Conservation (phyloP, 1,140 invertebrate genomes). For the Pogonomyrmex californicus region DNA sequence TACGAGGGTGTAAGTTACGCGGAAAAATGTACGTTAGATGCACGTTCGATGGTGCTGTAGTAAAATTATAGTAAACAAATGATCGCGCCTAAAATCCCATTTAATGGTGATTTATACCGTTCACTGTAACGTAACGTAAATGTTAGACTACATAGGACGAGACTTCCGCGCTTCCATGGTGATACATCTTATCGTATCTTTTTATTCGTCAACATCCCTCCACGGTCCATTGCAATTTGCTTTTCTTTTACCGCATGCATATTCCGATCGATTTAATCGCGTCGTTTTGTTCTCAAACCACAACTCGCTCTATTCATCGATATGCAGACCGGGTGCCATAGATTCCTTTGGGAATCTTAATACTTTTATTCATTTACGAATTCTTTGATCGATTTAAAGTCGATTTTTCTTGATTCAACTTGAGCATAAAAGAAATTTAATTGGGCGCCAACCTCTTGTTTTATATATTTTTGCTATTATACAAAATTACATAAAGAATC, state of each 20-base stretch:
- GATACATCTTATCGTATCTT: slow-evolving; percentile 42
- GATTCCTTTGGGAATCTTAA: slow-evolving; percentile 1
- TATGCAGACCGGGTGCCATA: not conserved
- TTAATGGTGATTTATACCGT: slow-evolving; percentile 28
- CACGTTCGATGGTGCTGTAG: not conserved
- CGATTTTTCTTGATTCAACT: not conserved
- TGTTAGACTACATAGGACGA: slow-evolving; percentile 7
- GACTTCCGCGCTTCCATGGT: not conserved
- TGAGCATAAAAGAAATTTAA: not conserved
- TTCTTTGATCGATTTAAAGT: slow-evolving; percentile 35
- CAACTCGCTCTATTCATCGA: slow-evolving; percentile 33
- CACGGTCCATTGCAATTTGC: slow-evolving; percentile 13
- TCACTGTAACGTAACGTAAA: not conserved
- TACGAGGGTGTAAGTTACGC: not conserved
- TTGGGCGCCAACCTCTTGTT: not conserved
- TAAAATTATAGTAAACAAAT: slow-evolving; percentile 28
- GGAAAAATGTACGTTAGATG: not conserved
- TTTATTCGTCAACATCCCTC: slow-evolving; percentile 31
- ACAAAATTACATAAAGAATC: not conserved
- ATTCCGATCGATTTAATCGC: slow-evolving; percentile 25
- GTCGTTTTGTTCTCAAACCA: not conserved
- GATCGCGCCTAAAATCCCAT: not conserved
- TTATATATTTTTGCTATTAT: not conserved
- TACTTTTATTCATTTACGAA: slow-evolving; percentile 7
- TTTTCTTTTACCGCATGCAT: slow-evolving; percentile 25